Evolutionary conservation across 2,797 vertebrate species (phyloP).

Genomic region (Chaetophractus vellerosus): DNA sequence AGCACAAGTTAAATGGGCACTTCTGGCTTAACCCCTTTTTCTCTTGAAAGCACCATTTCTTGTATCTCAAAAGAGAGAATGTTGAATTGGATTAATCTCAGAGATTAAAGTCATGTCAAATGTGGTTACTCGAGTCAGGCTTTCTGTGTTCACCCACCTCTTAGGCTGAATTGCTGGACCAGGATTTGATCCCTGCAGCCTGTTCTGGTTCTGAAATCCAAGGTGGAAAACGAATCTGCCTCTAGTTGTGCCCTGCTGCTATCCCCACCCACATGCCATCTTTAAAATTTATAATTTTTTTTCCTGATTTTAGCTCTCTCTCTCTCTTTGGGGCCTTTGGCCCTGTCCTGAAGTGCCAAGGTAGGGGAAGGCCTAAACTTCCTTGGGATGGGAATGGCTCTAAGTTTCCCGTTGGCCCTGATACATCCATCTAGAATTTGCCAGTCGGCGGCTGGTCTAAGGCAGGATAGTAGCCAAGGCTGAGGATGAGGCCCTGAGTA

Average conservation of each 20-base stretch:
- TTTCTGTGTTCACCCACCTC: background rate
- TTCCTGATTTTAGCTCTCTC: background rate
- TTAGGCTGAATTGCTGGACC: background rate
- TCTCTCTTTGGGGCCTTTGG: background rate
- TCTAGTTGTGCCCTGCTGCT: background rate
- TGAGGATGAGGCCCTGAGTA: background rate
- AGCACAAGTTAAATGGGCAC: constrained; percentile 2
- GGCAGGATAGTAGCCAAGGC: background rate
- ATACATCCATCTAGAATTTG: background rate
- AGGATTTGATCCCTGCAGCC: background rate
- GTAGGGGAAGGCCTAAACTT: background rate
- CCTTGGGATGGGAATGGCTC: background rate
- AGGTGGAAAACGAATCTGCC: constrained; percentile 47
- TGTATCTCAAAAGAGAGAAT: background rate
- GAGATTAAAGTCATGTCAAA: background rate
- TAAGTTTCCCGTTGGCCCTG: background rate
- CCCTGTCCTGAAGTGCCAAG: background rate
- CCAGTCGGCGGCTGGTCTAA: background rate
- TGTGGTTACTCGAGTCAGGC: background rate
- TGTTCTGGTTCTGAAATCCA: constrained; percentile 46
- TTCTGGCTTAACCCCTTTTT: constrained; percentile 8
- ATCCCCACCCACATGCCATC: background rate
- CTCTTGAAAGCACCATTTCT: constrained; percentile 23
- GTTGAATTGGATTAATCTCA: background rate
- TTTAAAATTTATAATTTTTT: background rate